These are phyloP conservation scores for Hypomecis atomaria DNA, from an alignment of 2,888 invertebrate genomes.

Conservation along the genomic window DNA sequence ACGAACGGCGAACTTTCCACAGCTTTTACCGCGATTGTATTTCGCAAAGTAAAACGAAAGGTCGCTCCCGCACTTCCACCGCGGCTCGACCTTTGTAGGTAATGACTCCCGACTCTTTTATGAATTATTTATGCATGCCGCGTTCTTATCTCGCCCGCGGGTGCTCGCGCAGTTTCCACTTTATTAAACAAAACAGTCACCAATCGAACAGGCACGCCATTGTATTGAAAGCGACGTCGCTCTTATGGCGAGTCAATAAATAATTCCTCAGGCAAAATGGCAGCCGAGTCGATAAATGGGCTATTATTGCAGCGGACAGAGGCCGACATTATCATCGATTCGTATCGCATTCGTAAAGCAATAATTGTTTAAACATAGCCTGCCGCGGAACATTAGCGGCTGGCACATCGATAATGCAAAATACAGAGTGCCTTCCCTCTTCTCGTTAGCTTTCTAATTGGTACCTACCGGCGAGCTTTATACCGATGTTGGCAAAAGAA, in stretches of 20 bases:
- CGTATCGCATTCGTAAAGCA: constrained; percentile 76
- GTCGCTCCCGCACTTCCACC: constrained; percentile 54
- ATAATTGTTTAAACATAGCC: constrained; percentile 82
- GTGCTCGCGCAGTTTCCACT: constrained; percentile 68
- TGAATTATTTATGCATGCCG: constrained; percentile 77
- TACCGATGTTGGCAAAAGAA: constrained; percentile 48
- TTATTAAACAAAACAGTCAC: constrained; percentile 75
- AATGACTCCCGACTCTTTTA: constrained; percentile 74
- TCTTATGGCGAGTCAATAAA: constrained; percentile 76
- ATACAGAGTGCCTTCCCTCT: constrained; percentile 54
- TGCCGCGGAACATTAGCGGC: constrained; percentile 71
- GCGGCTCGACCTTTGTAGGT: constrained; percentile 73
- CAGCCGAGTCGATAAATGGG: constrained; percentile 78
- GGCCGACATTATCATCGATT: constrained; percentile 80
- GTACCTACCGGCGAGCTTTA: constrained; percentile 43
- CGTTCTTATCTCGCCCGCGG: constrained; percentile 67
- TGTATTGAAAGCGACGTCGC: constrained; percentile 74
- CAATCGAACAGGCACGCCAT: constrained; percentile 68
- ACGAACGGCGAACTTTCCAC: constrained; percentile 51
- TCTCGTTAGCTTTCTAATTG: constrained; percentile 69
- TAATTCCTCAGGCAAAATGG: constrained; percentile 77
- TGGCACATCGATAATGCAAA: constrained; percentile 73
- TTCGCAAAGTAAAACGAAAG: constrained; percentile 52
- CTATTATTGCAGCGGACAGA: constrained; percentile 80
- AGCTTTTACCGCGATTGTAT: constrained; percentile 53